A percentile compares a stretch with the other conserved stretches of the same genome.
These are phyloP conservation scores for Centropyge bicolor DNA, from an alignment of 2,797 vertebrate species.

Conservation along the genomic window DNA sequence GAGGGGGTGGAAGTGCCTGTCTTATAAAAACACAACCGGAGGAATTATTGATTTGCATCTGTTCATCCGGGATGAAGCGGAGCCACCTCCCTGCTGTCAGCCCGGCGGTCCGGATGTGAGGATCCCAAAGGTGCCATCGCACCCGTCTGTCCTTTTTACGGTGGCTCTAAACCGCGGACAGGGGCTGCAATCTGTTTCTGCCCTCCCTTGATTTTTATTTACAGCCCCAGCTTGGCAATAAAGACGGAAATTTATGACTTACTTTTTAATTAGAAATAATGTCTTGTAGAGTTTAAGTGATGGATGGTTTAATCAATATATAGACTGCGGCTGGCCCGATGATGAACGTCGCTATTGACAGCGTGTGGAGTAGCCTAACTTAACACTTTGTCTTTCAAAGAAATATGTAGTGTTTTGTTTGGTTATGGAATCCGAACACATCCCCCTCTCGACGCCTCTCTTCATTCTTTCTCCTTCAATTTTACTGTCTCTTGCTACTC, in stretches of 20 bases:
- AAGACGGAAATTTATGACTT: slow-evolving; percentile 89
- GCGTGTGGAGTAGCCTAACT: slow-evolving; percentile 77
- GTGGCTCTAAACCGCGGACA: slow-evolving; percentile 69
- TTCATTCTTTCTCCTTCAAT: slow-evolving; percentile 45
- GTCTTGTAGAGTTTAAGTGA: slow-evolving; percentile 87
- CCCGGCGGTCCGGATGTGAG: neutral
- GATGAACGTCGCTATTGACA: slow-evolving; percentile 82
- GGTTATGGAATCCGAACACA: slow-evolving; percentile 51
- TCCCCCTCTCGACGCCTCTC: slow-evolving; percentile 17
- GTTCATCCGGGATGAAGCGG: slow-evolving; percentile 57
- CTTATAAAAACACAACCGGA: slow-evolving; percentile 63
- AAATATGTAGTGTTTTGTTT: slow-evolving; percentile 69
- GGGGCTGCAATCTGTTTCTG: slow-evolving; percentile 79
- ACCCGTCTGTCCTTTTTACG: slow-evolving; percentile 70
- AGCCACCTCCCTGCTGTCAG: slow-evolving; percentile 54
- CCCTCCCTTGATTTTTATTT: slow-evolving; percentile 89
- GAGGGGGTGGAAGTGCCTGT: slow-evolving; percentile 40
- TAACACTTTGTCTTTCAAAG: slow-evolving; percentile 80
- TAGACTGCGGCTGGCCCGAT: slow-evolving; percentile 76
- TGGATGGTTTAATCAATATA: slow-evolving; percentile 89
- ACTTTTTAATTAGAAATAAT: slow-evolving; percentile 97
- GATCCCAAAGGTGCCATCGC: slow-evolving; percentile 72
- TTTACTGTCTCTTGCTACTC: slow-evolving; percentile 52
- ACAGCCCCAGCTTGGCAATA: slow-evolving; percentile 83
- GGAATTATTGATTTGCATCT: slow-evolving; percentile 80